Base-by-base conservation (phyloP, 2,888 invertebrate species). In the Hermaeophaga mercurialis region DNA sequence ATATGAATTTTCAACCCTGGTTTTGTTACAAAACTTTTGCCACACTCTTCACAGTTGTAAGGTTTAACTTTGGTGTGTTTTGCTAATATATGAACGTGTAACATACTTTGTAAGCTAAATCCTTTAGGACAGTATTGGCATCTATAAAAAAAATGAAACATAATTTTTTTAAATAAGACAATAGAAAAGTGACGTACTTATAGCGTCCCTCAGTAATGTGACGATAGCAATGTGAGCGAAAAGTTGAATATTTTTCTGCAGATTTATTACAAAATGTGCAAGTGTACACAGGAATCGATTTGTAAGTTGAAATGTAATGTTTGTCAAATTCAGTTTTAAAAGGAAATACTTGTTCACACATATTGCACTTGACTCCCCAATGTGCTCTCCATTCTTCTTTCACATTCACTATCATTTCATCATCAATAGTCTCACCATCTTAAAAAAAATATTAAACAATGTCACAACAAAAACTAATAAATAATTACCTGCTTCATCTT, bases 211-310 rank as follows among this genome's bases (percentile, higher is more conserved):
- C 84, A 14, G 79, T 79, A 34, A 83, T 78, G 67, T 85, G 85
- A 52, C 81, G 73, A 66, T 84, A 81, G 72, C 83, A 82, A 68
- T 85, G 85, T 36, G 80, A 75, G 11, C 80, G 76, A 65, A 84
- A 83, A 22, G 78, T 72, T 1, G 78, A 73, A 70, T 84, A 85
- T 63, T 82, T 82, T 14, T 80, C 79, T 66, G 79, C 80, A 53
- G 80, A 77, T 64, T 82, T 82, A 54, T 79, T 78, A 67, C 85
- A 85, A 63, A 81, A 80, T 43, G 81, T 81, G 69, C 85, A 85
- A 2, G 81, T 79, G 71, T 84, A 85, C 2, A 81, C 73, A 19
- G 85, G 84, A 39, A 78, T 75, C 14, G 73, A 71, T 39, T 70
- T 73, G 59, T 78, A 76, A 39, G 59, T 69, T 11, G 64, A 67